phyloP scores from a whole-genome alignment of 2,113 vertebrate genomes.

The Hippocampus guttulatus region DNA sequence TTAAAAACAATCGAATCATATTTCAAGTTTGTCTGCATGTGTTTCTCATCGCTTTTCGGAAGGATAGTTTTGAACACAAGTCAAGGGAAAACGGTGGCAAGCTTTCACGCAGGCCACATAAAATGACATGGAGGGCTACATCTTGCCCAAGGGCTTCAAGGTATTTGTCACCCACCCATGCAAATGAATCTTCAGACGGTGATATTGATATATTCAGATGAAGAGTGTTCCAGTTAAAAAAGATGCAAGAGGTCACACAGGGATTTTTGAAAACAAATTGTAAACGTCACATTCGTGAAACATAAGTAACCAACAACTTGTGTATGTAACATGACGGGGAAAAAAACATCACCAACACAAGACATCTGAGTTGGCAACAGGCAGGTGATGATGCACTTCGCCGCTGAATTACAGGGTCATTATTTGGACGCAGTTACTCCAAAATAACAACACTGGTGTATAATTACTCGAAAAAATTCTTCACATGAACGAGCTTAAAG shows the following conservation, averaged over 20 bases:
- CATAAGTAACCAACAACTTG: slow-evolving; percentile 17
- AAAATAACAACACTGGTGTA: neutral
- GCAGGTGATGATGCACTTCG: neutral
- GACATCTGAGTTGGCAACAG: slow-evolving; percentile 25
- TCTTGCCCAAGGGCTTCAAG: too few species aligned
- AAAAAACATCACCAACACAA: neutral
- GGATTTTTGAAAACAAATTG: slow-evolving; percentile 19
- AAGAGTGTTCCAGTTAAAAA: neutral
- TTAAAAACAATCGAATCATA: too few species aligned
- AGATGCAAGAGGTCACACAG: slow-evolving; percentile 9
- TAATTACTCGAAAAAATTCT: neutral
- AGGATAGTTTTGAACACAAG: too few species aligned
- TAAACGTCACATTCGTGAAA: slow-evolving; percentile 10
- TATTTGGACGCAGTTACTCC: neutral
- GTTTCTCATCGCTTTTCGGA: too few species aligned
- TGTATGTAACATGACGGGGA: slow-evolving; percentile 17
- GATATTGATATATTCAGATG: slow-evolving; percentile 5
- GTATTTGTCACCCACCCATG: too few species aligned
- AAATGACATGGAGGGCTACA: too few species aligned
- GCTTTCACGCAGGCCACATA: too few species aligned
- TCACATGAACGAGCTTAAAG: neutral
- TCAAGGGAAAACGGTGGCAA: too few species aligned
- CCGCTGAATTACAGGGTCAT: neutral
- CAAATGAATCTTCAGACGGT: too few species aligned
- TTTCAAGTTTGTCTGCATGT: too few species aligned